These are phyloP conservation scores for Xestia ashworthii DNA, from an alignment of 2,888 invertebrate species.

Conservation along the genomic window DNA sequence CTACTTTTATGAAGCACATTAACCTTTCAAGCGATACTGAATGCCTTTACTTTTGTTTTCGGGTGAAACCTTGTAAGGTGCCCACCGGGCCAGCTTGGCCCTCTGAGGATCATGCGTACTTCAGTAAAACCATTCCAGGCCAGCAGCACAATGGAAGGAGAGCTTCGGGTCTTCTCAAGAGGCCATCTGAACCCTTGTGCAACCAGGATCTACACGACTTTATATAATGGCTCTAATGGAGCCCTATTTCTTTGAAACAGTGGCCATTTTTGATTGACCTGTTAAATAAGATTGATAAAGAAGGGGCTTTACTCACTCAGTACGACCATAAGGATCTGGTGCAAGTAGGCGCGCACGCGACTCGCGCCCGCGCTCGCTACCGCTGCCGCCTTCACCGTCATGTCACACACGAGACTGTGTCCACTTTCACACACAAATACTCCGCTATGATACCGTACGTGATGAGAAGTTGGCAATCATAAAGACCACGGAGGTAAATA, in stretches of 20 bases:
- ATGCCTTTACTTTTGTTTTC: neutral
- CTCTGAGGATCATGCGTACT: neutral
- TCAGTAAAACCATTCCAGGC: neutral
- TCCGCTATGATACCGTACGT: neutral
- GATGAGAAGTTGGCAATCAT: neutral
- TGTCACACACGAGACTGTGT: neutral
- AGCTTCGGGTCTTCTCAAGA: neutral
- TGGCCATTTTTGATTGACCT: neutral
- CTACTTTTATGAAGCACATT: slow-evolving; percentile 27
- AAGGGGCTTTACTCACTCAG: slow-evolving; percentile 41
- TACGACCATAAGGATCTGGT: slow-evolving; percentile 43
- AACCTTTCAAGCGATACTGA: slow-evolving; percentile 17
- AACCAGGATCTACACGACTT: neutral
- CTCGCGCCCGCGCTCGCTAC: neutral
- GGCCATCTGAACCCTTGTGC: neutral
- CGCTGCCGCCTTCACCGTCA: slow-evolving; percentile 34
- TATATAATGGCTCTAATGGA: neutral
- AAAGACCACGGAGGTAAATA: neutral
- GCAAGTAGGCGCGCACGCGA: slow-evolving; percentile 28
- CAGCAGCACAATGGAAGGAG: neutral
- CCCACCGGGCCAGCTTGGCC: neutral
- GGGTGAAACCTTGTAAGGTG: neutral
- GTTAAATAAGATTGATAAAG: neutral
- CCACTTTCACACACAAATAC: neutral
- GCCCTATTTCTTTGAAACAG: neutral